Evolutionary conservation across 2,888 invertebrate genomes (phyloP).

Genomic region (Dryobota labecula): DNA sequence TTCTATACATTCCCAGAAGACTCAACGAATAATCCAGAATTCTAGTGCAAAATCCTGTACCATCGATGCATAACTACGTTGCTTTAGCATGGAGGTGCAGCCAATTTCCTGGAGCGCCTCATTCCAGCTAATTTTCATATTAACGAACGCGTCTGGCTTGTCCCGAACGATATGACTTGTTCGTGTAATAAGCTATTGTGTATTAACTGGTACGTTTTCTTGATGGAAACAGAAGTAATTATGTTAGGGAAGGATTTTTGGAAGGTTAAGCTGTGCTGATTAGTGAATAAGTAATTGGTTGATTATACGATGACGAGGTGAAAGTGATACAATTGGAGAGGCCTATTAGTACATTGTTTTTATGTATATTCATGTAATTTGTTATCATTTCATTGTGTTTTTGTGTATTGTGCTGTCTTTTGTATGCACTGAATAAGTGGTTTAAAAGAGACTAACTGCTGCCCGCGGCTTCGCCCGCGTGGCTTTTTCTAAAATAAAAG

Average conservation of each 20-base stretch:
- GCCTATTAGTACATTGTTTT: too few species aligned
- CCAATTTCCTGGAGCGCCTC: slow-evolving; percentile 76
- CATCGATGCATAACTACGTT: slow-evolving; percentile 58
- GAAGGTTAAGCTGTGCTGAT: background rate
- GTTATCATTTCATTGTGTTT: too few species aligned
- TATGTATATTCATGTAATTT: too few species aligned
- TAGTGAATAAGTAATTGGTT: background rate
- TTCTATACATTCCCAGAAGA: slow-evolving; percentile 25
- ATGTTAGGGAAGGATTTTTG: background rate
- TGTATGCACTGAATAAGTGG: too few species aligned
- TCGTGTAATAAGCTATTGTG: slow-evolving; percentile 59
- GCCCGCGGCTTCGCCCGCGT: too few species aligned
- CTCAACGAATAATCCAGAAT: slow-evolving; percentile 21
- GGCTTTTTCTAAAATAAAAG: too few species aligned
- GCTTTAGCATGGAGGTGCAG: slow-evolving; percentile 52
- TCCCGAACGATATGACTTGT: slow-evolving; percentile 62
- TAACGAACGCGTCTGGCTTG: slow-evolving; percentile 75
- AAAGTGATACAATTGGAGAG: background rate
- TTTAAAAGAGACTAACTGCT: too few species aligned
- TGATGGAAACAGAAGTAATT: background rate
- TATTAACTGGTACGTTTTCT: slow-evolving; percentile 53
- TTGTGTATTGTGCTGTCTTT: too few species aligned
- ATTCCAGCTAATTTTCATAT: slow-evolving; percentile 79
- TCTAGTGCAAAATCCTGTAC: slow-evolving; percentile 24
- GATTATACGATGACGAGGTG: background rate